Evolutionary conservation across 2,113 vertebrate species (phyloP).

Genomic region (Odobenus rosmarus): DNA sequence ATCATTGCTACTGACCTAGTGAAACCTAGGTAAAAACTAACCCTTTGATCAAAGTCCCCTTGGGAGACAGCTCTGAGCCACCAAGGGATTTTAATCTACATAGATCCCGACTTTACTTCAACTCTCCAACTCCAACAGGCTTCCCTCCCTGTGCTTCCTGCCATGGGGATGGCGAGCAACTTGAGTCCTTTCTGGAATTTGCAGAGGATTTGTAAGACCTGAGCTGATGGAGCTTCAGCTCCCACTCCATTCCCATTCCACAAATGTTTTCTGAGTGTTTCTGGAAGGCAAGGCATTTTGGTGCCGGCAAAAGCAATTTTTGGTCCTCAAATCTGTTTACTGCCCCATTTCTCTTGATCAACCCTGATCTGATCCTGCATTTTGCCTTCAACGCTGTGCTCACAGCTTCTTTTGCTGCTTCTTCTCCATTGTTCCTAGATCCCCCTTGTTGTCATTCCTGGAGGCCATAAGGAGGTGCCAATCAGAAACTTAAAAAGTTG

Average conservation of each 20-base stretch:
- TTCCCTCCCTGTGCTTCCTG: not conserved
- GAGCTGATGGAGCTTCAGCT: not conserved
- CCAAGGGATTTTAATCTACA: not conserved
- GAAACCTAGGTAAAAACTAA: not conserved
- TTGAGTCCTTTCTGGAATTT: slow-evolving; percentile 24
- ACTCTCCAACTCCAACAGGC: not conserved
- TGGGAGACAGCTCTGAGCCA: not conserved
- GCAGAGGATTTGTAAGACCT: not conserved
- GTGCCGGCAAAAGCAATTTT: not conserved
- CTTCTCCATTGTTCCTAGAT: not conserved
- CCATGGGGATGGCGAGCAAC: not conserved
- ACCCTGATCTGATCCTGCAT: not conserved
- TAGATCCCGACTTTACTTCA: not conserved
- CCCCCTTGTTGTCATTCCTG: not conserved
- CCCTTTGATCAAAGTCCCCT: slow-evolving; percentile 23
- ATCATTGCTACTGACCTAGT: not conserved
- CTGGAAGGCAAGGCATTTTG: not conserved
- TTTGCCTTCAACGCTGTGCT: not conserved
- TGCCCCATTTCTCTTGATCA: not conserved
- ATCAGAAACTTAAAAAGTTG: not conserved
- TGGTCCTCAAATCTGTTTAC: not conserved
- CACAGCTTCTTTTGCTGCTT: not conserved
- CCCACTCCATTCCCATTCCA: not conserved
- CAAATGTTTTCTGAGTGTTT: slow-evolving; percentile 18
- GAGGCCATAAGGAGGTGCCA: not conserved